These are phyloP conservation scores for Crypturellus undulatus DNA, from an alignment of 2,113 vertebrate genomes.

Conservation along the genomic window DNA sequence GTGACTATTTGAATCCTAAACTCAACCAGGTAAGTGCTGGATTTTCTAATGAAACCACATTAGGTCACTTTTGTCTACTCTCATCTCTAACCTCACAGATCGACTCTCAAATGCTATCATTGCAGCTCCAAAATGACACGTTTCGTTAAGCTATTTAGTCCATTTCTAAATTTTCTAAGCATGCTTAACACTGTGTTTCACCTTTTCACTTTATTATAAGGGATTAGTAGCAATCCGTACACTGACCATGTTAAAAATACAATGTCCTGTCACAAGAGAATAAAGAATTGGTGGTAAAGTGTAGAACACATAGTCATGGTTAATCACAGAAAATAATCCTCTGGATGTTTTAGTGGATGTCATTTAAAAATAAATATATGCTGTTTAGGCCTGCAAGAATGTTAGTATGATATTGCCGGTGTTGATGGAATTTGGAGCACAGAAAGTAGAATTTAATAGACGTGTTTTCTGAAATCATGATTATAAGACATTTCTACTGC, in stretches of 20 bases:
- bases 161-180: background rate
- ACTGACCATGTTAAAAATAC: background rate
- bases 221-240: background rate
- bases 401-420: background rate
- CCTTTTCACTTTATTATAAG: background rate
- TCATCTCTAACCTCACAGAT: background rate
- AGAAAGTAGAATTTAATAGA: background rate
- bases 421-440: background rate
- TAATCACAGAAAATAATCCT: background rate
- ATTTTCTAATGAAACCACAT: background rate
- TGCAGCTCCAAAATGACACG: background rate
- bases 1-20: background rate
- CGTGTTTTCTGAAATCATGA: background rate
- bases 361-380: background rate
- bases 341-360: background rate
- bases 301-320: background rate
- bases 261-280: background rate
- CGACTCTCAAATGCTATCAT: background rate
- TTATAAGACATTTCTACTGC: background rate
- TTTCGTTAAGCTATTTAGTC: background rate
- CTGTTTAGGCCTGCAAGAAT: background rate
- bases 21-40: background rate
- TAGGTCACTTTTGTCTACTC: background rate
- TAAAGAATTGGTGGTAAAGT: background rate
- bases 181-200: too few relatives aligned